Evolutionary conservation across 2,797 vertebrate genomes (phyloP), one percentile per base, ranked within the genome.

Genomic region (Ataeniobius toweri): DNA sequence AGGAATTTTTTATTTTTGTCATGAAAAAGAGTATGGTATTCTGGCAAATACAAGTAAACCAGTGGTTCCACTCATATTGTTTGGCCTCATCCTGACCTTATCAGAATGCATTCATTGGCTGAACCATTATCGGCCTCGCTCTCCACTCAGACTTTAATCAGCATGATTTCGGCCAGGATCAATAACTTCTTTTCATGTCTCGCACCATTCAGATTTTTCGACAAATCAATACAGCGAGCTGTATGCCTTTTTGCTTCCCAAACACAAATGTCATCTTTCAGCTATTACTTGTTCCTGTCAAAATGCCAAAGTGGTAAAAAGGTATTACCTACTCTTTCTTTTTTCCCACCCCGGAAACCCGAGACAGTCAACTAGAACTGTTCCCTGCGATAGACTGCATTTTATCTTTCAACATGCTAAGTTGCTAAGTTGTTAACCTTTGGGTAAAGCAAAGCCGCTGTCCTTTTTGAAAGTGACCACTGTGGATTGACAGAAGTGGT

Each of bases 181-280:
- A 91, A 95, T 95, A 95, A 83, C 77, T 91, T 91, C 90, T 94
- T 94, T 94, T 92, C 91, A 94, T 90, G 79, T 94, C 90, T 90
- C 82, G 85, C 92, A 91, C 92, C 93, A 94, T 91, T 93, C 90
- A 88, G 89, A 68, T 90, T 90, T 88, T 79, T 75, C 18, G 51
- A 67, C 59, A 74, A 83, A 93, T 95, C 93, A 93, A 95, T 95
- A 92, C 51, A 18, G 74, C 78, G 80, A 51, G 58, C 84, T 78
- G 87, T 91, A 84, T 89, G 87, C 87, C 89, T 83, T 87, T 86
- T 88, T 88, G 79, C 79, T 73, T 6, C 58, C 74, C 22, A 72
- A 55, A 82, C 81, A 85, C 83, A 75, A 86, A 88, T 76, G 74
- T 53, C 12, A 2, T 73, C 76, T 84, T 77, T 92, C 84, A 92